Percentiles rank a stretch among this genome's conserved stretches.
Conservation (phyloP, 2,797 vertebrate genomes). For the Sphaeramia orbicularis region DNA sequence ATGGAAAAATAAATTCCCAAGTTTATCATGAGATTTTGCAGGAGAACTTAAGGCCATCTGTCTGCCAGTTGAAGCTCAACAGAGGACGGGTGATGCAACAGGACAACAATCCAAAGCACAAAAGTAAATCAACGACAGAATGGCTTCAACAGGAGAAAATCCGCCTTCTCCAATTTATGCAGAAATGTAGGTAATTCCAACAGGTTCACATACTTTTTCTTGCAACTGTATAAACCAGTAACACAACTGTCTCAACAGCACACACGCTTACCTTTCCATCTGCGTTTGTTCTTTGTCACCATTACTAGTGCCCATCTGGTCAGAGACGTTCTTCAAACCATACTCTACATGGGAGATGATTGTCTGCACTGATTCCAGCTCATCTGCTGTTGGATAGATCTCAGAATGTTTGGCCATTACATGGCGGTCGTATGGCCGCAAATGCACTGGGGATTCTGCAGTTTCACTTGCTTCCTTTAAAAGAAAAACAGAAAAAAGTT, state of each 20-base stretch:
- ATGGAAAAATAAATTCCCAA: too few relatives aligned
- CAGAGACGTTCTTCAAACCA: conserved; percentile 92
- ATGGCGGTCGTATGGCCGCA: conserved; percentile 93
- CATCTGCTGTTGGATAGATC: conserved; percentile 93
- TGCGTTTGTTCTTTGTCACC: conserved; percentile 71
- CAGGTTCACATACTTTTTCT: too few relatives aligned
- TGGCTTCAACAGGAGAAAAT: too few relatives aligned
- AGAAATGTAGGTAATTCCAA: too few relatives aligned
- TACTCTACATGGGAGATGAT: conserved; percentile 93
- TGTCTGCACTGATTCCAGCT: conserved; percentile 93
- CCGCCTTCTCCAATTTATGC: too few relatives aligned
- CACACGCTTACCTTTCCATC: conserved; percentile 71
- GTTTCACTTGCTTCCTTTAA: conserved; percentile 40
- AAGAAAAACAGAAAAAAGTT: neutral
- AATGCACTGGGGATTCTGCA: conserved; percentile 74
- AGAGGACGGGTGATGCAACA: too few relatives aligned
- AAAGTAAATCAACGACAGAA: too few relatives aligned
- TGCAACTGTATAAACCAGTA: neutral
- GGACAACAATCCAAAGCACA: too few relatives aligned
- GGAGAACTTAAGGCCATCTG: too few relatives aligned
- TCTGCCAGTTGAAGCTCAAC: too few relatives aligned
- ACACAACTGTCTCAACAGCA: neutral
- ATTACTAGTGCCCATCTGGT: conserved; percentile 90
- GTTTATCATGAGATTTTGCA: too few relatives aligned
- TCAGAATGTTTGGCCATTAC: conserved; percentile 94